Evolutionary conservation across 1,140 invertebrate genomes (phyloP).

Genomic region (Phymorhynchus buccinoides): DNA sequence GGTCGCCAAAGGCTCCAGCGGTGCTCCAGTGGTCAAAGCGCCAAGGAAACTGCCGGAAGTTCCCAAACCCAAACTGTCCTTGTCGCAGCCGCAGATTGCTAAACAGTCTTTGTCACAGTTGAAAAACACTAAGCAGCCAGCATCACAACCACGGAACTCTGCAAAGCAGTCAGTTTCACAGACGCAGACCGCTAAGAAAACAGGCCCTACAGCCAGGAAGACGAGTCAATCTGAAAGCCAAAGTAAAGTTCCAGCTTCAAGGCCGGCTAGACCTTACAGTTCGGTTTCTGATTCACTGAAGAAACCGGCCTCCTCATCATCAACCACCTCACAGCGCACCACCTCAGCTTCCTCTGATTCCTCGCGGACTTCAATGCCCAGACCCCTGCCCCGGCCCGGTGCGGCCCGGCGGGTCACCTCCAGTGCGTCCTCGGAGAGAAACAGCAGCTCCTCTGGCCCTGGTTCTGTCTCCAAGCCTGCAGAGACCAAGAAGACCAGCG

Average conservation of each 20-base stretch:
- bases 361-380: slow-evolving; percentile 1
- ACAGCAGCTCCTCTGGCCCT: slow-evolving; percentile 5
- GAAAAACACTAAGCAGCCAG: neutral
- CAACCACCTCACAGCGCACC: neutral
- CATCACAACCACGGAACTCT: slow-evolving; percentile 9
- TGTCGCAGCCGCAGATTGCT: slow-evolving; percentile 12
- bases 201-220: neutral
- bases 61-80: slow-evolving; percentile 37
- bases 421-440: slow-evolving; percentile 12
- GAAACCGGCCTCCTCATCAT: neutral
- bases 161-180: neutral
- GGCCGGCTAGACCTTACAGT: neutral
- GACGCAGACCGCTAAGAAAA: neutral
- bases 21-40: neutral
- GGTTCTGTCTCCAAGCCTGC: neutral
- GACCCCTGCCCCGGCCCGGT: slow-evolving; percentile 24
- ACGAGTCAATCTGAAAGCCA: neutral
- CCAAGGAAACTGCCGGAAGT: slow-evolving; percentile 40
- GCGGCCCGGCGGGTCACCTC: neutral
- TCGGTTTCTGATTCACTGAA: neutral
- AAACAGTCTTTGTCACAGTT: slow-evolving; percentile 5
- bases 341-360: slow-evolving; percentile 26
- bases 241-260: neutral
- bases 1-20: neutral
- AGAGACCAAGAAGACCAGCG: neutral